Base-by-base conservation (phyloP, 2,797 vertebrate genomes). In the Gastrophryne carolinensis region DNA sequence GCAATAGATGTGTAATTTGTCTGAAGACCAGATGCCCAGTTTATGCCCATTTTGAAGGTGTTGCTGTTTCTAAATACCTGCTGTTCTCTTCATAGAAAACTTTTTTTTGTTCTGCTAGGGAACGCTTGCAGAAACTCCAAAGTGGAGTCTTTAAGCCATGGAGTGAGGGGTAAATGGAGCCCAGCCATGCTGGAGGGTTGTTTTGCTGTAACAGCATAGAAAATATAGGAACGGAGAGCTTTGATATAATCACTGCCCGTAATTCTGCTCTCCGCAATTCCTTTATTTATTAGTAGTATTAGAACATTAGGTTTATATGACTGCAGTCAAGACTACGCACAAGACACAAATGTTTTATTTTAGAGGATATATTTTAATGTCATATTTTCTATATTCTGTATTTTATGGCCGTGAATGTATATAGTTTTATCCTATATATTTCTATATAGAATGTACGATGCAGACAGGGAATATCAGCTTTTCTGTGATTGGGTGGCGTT, bases 161-260 rank as follows among this genome's bases (percentile, higher is more conserved):
- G 23, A 30, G 54, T 13, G 7, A 35, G 32, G 41, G 41, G 47
- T 41, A 17, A 29, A 29, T 37, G 54, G 73, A 68, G 54, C 60
- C 56, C 73, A 68, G 56, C 73, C 39, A 41, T 61, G 64, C 56
- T 61, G 54, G 65, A 9, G 49, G 35, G 29, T 62, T 6, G 53
- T 75, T 75, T 49, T 68, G 73, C 73, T 75, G 41, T 75, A 68
- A 26, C 73, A 68, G 64, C 64, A 75, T 68, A 61, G 19, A 53
- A n/a, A 17, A 32, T 12, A 27, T 30, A 72, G 56, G 17, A 34
- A 21, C 41, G 9, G n/a, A 63, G 70, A 72, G 56, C 10, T 50
- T 35, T 15, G 7, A 1, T 4, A 8, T 4, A 12, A 26, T 37
- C 37, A 29, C 47, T 64, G 39, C 29, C 26, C 62, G 6, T 2